phyloP scores from a whole-genome alignment of 53 echinoderm and acorn worm genomes.

The Stichopus horrens region DNA sequence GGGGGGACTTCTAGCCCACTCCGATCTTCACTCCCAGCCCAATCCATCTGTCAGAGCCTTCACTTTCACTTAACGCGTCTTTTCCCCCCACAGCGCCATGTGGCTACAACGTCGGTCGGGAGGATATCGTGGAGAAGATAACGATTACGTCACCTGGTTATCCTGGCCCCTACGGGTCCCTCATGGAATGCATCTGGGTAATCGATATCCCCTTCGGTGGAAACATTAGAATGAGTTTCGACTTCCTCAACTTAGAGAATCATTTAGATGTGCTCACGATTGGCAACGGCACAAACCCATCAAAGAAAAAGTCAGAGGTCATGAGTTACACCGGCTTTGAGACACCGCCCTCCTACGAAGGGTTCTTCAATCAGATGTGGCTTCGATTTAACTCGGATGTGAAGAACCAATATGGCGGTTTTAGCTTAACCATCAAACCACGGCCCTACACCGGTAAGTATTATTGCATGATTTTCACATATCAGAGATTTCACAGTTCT shows the following conservation, averaged over 20 bases:
- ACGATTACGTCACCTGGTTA: conserved; percentile 68
- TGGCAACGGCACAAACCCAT: conserved; percentile 79
- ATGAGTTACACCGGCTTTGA: conserved; percentile 30
- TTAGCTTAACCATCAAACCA: conserved; percentile 31
- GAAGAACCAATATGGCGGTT: conserved; percentile 20
- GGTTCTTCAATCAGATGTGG: conserved; percentile 43
- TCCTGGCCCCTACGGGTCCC: conserved; percentile 55
- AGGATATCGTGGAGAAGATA: conserved; percentile 56
- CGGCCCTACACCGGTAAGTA: conserved; percentile 32
- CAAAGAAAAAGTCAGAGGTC: conserved; percentile 48
- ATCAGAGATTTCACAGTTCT: background rate
- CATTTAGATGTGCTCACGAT: conserved; percentile 65
- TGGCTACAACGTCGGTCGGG: conserved; percentile 54
- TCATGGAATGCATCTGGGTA: conserved; percentile 75
- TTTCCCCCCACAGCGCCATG: conserved; percentile 51
- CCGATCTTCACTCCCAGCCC: no score
- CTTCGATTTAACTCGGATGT: conserved; percentile 26
- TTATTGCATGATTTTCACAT: background rate
- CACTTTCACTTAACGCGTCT: no score
- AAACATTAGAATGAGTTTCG: conserved; percentile 60
- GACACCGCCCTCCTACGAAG: conserved; percentile 13
- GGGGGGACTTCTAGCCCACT: no score
- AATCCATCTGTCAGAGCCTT: no score
- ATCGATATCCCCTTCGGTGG: conserved; percentile 72
- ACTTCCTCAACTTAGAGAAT: conserved; percentile 70